These are phyloP conservation scores for Apamea sordens DNA, from an alignment of 2,888 invertebrate species.

Conservation along the genomic window DNA sequence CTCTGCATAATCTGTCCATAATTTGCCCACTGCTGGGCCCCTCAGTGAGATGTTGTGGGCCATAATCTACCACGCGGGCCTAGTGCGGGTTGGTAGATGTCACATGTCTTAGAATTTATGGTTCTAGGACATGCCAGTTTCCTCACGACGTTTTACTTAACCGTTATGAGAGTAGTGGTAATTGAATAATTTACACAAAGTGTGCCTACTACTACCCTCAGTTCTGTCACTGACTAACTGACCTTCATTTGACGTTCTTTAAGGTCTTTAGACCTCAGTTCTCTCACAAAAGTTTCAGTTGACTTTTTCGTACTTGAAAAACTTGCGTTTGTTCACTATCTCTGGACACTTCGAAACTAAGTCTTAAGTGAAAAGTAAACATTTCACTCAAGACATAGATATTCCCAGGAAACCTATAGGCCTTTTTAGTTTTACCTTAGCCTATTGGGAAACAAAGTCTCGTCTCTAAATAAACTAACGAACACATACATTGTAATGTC, in stretches of 20 bases:
- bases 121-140: not conserved
- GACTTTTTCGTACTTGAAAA: not conserved
- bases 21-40: not conserved
- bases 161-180: not conserved
- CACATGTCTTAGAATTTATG: not conserved
- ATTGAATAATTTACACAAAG: not conserved
- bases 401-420: not conserved
- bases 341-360: not conserved
- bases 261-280: too few species aligned
- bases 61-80: not conserved
- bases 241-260: too few species aligned
- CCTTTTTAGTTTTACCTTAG: not conserved
- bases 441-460: not conserved
- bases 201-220: not conserved
- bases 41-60: not conserved
- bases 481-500: constrained; percentile 3
- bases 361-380: not conserved
- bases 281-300: too few species aligned
- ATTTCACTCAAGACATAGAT: not conserved
- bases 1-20: not conserved
- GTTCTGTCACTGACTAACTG: too few species aligned
- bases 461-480: not conserved
- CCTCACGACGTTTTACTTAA: not conserved
- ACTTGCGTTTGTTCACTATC: not conserved
- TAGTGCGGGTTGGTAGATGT: not conserved